Percentiles rank a stretch among this genome's conserved stretches.
Evolutionary conservation across 2,797 vertebrate species (phyloP).

Genomic region (Vireo griseus): DNA sequence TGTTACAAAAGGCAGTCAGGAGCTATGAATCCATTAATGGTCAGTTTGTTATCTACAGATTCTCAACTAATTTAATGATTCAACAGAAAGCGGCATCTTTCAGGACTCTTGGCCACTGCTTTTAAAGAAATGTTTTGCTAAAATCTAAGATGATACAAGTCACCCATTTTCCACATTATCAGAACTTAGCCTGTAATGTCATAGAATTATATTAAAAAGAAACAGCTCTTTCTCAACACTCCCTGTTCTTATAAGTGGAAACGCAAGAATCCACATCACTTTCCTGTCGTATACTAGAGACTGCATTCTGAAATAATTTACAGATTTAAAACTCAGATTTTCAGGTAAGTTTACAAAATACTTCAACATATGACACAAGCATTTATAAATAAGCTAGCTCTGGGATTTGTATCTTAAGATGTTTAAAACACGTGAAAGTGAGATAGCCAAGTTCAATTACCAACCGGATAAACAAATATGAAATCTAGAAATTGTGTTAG

Average conservation of each 20-base stretch:
- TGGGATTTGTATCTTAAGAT: neutral
- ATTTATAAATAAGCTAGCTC: neutral
- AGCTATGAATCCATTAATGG: neutral
- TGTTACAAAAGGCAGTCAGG: neutral
- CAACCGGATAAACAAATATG: neutral
- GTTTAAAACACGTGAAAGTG: neutral
- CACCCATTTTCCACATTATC: neutral
- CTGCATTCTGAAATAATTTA: neutral
- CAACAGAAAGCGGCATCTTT: neutral
- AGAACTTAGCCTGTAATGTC: neutral
- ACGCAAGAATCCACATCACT: neutral
- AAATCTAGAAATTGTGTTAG: neutral
- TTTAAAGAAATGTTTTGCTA: neutral
- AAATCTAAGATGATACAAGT: neutral
- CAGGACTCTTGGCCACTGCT: neutral
- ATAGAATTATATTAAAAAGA: neutral
- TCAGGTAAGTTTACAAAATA: neutral
- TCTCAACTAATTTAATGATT: neutral
- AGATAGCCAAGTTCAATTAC: neutral
- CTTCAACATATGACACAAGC: neutral
- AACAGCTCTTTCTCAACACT: neutral
- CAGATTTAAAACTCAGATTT: neutral
- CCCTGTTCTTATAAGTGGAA: neutral
- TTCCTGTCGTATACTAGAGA: neutral
- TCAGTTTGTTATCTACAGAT: neutral